Evolutionary conservation across 1,140 invertebrate genomes (phyloP), one percentile per base, ranked within the genome.

Genomic region (Nautilus pompilius): DNA sequence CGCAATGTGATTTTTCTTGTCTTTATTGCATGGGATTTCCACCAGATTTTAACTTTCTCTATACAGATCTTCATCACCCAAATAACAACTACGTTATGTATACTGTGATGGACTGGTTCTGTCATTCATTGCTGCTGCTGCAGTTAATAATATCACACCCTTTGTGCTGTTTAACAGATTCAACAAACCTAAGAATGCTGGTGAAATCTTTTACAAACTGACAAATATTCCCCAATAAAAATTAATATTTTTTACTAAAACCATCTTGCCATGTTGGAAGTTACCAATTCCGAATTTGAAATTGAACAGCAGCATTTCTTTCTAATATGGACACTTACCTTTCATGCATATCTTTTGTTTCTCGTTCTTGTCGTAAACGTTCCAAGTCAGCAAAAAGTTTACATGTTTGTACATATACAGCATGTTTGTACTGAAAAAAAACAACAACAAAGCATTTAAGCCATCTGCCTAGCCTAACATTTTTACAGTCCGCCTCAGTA

Each of bases 381-480:
- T 83, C 96, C 88, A 98, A 91, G 81, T 99, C 96, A 56, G 96
- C 96, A 87, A 98, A 99, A 32, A 98, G 84, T 88, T 98, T 98
- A 92, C 97, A 98, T 3, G 95, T 97, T 87, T 97, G 91, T 13
- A 98, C 94, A 86, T 96, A 96, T 22, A 98, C 88, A 22, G 95
- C 90, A 86, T 96, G 94, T 83, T 93, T 93, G 74, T 92, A 95
- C 81, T 95, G 73, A 53, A 79, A 76, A 58, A 64, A 22, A 60
- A 56, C 30, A 13, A 60, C 15, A 45, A 32, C 49, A 22, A 60
- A n/a, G n/a, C 29, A 67, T 63, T 48, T 3, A 54, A 28, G 2
- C 3, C 20, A 10, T 49, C 41, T 20, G 13, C 17, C 32, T 3
- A n/a, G n/a, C n/a, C n/a, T n/a, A n/a, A n/a, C n/a, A n/a, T n/a